phyloP scores from a whole-genome alignment of 37 sponge, comb jelly and placozoan genomes.

The Spongilla lacustris region DNA sequence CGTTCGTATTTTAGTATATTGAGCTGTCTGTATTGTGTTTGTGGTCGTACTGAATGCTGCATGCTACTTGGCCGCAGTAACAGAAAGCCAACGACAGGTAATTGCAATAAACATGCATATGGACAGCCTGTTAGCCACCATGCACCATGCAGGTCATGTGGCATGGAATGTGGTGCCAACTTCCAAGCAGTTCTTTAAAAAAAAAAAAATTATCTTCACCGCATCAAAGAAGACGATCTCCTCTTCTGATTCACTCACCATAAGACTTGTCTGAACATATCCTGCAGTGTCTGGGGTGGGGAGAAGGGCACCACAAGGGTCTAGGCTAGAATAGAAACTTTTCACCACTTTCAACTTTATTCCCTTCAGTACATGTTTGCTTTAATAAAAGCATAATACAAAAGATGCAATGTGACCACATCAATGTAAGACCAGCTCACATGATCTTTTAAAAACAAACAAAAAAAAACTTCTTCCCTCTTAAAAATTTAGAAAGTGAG shows the following conservation, averaged over 20 bases:
- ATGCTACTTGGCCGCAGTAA: too few relatives aligned
- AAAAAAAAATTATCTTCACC: not conserved
- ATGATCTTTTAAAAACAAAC: not conserved
- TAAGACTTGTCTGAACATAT: slow-evolving; percentile 53
- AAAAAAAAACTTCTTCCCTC: too few relatives aligned
- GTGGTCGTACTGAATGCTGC: too few relatives aligned
- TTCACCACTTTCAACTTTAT: not conserved
- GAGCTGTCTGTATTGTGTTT: too few relatives aligned
- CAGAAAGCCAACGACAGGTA: too few relatives aligned
- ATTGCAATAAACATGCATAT: too few relatives aligned
- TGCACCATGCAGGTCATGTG: too few relatives aligned
- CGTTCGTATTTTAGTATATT: too few relatives aligned
- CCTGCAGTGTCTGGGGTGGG: not conserved
- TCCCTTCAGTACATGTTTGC: not conserved
- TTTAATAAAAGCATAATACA: not conserved
- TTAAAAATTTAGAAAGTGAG: not conserved
- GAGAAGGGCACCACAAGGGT: not conserved
- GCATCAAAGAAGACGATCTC: slow-evolving; percentile 63
- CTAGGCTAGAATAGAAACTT: too few relatives aligned
- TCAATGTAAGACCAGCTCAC: not conserved
- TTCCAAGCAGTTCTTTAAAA: too few relatives aligned
- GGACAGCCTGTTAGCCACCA: too few relatives aligned
- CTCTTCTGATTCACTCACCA: slow-evolving; percentile 69
- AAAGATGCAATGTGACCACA: not conserved
- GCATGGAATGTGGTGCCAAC: too few relatives aligned